phyloP scores from a whole-genome alignment of 2,113 vertebrate species.

The Phrynocephalus versicolor region DNA sequence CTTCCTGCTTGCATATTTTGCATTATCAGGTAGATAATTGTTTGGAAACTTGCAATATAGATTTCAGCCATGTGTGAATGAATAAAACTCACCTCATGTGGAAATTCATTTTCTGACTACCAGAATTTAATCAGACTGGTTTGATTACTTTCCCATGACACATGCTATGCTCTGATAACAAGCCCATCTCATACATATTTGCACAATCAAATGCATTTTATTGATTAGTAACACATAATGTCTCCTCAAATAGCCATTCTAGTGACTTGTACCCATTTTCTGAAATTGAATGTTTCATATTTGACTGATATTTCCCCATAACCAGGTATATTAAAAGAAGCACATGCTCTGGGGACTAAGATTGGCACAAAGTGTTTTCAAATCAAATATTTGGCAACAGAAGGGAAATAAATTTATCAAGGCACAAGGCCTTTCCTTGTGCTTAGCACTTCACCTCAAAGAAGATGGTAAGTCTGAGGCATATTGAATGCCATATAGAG shows the following conservation, averaged over 20 bases:
- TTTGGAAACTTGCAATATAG: constrained; percentile 59
- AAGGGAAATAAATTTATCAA: constrained; percentile 36
- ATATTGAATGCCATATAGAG: background rate
- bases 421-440: constrained; percentile 16
- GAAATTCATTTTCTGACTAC: constrained; percentile 47
- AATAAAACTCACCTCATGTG: constrained; percentile 50
- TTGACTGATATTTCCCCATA: constrained; percentile 21
- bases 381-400: constrained; percentile 51
- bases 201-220: constrained; percentile 48
- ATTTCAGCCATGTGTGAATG: constrained; percentile 60
- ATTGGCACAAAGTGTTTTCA: constrained; percentile 36
- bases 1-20: constrained; percentile 46
- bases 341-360: constrained; percentile 32
- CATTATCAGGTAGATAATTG: constrained; percentile 56
- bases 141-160: constrained; percentile 55
- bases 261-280: constrained; percentile 18
- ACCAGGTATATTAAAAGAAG: constrained; percentile 25
- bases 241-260: constrained; percentile 37
- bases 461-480: constrained; percentile 38
- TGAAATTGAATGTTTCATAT: constrained; percentile 42
- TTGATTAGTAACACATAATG: constrained; percentile 52
- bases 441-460: constrained; percentile 45
- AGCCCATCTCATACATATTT: constrained; percentile 56
- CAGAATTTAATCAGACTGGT: constrained; percentile 57
- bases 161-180: constrained; percentile 47